Conservation (phyloP, 2,113 vertebrate species). For the Scortum barcoo region DNA sequence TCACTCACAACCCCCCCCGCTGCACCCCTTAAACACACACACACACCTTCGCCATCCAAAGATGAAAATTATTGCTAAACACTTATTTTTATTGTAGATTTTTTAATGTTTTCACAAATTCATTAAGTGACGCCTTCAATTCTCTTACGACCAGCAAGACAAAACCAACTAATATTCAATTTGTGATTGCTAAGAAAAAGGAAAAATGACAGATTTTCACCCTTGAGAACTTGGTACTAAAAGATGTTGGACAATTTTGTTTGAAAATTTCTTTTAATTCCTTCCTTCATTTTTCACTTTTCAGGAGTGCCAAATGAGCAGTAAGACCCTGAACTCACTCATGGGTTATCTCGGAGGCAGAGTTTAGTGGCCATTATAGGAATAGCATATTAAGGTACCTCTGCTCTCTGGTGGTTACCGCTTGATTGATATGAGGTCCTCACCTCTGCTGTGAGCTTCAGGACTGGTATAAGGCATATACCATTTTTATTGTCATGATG, state of each 20-base stretch:
- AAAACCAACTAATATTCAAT: not conserved
- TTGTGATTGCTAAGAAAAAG: not conserved
- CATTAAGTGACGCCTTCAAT: not conserved
- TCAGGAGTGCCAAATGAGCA: not conserved
- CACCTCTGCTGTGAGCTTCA: conserved; percentile 22
- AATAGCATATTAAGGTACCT: not conserved
- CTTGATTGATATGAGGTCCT: conserved; percentile 50
- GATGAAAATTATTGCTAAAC: no score
- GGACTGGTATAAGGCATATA: conserved; percentile 30
- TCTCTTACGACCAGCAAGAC: not conserved
- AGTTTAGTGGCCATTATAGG: not conserved
- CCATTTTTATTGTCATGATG: conserved; percentile 52
- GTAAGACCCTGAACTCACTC: not conserved
- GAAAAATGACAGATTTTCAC: not conserved
- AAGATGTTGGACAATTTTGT: not conserved
- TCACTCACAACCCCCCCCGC: no score
- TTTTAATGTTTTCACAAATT: no score
- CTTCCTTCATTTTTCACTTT: not conserved
- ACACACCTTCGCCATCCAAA: no score
- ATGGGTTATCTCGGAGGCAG: not conserved
- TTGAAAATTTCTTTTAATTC: not conserved
- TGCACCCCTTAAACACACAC: no score
- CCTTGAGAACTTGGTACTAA: not conserved
- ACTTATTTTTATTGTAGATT: no score
- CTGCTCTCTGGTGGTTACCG: conserved; percentile 12